Conservation (phyloP, 2,113 vertebrate species). For the Glareola pratincola region DNA sequence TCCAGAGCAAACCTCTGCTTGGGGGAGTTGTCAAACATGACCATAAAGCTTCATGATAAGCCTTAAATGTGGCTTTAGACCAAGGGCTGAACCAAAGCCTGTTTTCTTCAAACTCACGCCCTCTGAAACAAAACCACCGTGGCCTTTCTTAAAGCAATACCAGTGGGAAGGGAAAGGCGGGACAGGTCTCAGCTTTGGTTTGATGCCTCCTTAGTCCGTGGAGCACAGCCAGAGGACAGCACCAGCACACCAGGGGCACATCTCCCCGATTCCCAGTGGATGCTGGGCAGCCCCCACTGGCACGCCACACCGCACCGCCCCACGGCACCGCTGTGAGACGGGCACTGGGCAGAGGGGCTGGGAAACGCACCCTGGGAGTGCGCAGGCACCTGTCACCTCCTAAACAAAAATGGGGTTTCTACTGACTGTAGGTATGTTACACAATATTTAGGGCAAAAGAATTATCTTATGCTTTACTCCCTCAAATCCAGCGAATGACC, state of each 20-base stretch:
- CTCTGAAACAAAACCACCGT: neutral
- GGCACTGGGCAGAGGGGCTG: neutral
- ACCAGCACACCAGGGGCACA: neutral
- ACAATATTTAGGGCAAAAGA: neutral
- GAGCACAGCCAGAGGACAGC: neutral
- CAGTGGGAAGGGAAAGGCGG: neutral
- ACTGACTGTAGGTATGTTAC: neutral
- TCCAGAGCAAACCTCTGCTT: neutral
- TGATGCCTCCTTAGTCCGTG: fast-evolving
- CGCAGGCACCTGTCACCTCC: neutral
- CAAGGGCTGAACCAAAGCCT: neutral
- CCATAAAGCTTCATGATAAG: neutral
- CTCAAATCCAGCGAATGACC: neutral
- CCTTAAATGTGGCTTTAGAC: slow-evolving; percentile 4
- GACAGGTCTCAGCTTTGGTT: neutral
- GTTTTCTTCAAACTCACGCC: neutral
- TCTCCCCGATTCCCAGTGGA: fast-evolving
- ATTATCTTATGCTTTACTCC: neutral
- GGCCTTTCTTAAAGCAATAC: neutral
- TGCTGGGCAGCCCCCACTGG: neutral
- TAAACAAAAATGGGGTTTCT: neutral
- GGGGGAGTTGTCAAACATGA: neutral
- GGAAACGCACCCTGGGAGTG: neutral
- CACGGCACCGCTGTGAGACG: fast-evolving
- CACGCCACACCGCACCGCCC: fast-evolving